Evolutionary conservation across 2,888 invertebrate species (phyloP).

Genomic region (Archaeoteleia sp.): DNA sequence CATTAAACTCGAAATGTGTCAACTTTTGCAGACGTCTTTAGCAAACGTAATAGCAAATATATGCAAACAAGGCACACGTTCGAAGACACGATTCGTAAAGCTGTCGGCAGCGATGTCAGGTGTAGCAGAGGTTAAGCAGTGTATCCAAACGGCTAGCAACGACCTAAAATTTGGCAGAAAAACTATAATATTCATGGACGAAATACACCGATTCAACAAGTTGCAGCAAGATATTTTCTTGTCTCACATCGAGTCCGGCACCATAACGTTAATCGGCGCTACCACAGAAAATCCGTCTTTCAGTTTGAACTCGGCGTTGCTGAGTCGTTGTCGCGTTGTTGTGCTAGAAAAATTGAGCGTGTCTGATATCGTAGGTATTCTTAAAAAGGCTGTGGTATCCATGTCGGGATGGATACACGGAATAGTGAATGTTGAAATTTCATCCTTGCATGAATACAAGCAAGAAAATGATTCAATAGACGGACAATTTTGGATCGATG

Average conservation of each 20-base stretch:
- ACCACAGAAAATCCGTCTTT: conserved; percentile 94
- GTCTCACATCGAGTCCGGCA: conserved; percentile 87
- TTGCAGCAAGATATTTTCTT: conserved; percentile 88
- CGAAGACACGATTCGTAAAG: conserved; percentile 81
- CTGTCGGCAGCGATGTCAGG: conserved; percentile 86
- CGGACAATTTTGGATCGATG: conserved; percentile 75
- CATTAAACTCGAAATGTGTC: no score
- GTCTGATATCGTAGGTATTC: conserved; percentile 79
- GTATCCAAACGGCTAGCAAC: conserved; percentile 83
- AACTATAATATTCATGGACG: conserved; percentile 89
- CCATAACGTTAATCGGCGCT: conserved; percentile 86
- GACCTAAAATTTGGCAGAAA: conserved; percentile 82
- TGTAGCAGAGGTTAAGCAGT: conserved; percentile 86
- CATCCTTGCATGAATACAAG: no score
- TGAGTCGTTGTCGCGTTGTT: conserved; percentile 87
- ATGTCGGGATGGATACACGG: conserved; percentile 66
- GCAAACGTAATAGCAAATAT: conserved; percentile 84
- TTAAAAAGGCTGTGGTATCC: conserved; percentile 77
- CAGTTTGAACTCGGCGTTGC: conserved; percentile 85
- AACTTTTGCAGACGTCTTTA: conserved; percentile 86
- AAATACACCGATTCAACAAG: conserved; percentile 91
- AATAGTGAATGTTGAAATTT: background rate
- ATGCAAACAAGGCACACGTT: conserved; percentile 77
- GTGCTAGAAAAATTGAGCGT: conserved; percentile 82
- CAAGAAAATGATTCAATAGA: no score